Evolutionary conservation across 2,797 vertebrate species (phyloP).

Genomic region (Columba guinea): DNA sequence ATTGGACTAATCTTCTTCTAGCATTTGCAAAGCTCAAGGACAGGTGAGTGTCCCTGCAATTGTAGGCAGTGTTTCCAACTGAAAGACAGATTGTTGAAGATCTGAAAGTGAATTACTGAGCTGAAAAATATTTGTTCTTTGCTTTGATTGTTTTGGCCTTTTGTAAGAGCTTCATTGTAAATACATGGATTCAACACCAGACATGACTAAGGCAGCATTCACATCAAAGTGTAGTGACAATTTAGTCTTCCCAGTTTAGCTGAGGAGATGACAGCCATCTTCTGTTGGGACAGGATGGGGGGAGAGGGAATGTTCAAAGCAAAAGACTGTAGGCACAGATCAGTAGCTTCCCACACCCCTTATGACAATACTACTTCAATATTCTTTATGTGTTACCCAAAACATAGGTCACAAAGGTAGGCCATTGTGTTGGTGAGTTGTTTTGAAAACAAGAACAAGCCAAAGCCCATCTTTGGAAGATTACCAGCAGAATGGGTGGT

Average conservation of each 20-base stretch:
- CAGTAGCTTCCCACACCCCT: not conserved
- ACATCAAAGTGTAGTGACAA: not conserved
- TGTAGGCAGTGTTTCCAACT: not conserved
- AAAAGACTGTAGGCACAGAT: not conserved
- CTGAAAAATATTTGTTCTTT: not conserved
- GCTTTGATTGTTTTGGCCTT: not conserved
- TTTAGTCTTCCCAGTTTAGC: not conserved
- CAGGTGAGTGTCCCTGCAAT: not conserved
- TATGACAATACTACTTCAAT: not conserved
- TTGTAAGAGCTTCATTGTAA: not conserved
- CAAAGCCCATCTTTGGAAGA: not conserved
- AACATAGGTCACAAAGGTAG: not conserved
- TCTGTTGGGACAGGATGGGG: rapidly evolving
- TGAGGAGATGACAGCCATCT: not conserved
- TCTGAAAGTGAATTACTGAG: not conserved
- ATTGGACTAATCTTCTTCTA: not conserved
- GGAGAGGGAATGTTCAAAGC: not conserved
- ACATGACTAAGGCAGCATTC: not conserved
- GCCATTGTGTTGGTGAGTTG: not conserved
- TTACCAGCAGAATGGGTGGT: not conserved
- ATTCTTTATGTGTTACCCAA: not conserved
- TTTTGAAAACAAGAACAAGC: not conserved
- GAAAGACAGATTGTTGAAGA: not conserved
- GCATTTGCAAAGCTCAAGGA: not conserved
- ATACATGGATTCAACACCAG: not conserved